These are phyloP conservation scores for Anolis apletophallus DNA, from an alignment of 2,797 vertebrate species.

Conservation along the genomic window DNA sequence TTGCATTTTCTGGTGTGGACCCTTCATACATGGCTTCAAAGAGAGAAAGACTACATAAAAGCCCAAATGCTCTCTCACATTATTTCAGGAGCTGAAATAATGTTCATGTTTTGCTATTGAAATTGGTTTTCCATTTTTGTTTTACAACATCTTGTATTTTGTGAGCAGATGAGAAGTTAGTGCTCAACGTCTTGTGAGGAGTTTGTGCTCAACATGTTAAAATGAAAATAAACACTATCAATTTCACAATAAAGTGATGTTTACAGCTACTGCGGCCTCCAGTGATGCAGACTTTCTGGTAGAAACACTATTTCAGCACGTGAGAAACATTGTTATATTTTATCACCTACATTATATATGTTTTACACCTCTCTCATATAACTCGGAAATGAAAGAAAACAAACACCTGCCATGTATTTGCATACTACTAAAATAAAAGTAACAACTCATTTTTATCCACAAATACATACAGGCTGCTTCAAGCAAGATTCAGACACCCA, in stretches of 20 bases:
- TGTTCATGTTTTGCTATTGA: background rate
- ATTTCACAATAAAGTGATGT: slow-evolving; percentile 64
- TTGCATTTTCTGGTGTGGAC: background rate
- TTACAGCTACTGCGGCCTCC: slow-evolving; percentile 44
- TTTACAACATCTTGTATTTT: background rate
- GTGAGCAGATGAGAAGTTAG: background rate
- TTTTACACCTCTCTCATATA: background rate
- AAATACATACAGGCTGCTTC: background rate
- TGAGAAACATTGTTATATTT: slow-evolving; percentile 11
- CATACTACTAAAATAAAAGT: background rate
- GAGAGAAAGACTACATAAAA: background rate
- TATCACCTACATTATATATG: slow-evolving; percentile 28
- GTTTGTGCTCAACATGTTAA: background rate
- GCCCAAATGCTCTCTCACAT: background rate
- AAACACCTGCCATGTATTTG: background rate
- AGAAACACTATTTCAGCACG: slow-evolving; percentile 45
- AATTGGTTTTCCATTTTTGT: background rate
- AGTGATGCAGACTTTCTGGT: slow-evolving; percentile 54
- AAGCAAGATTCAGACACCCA: background rate
- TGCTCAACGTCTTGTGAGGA: background rate
- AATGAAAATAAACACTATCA: slow-evolving; percentile 3
- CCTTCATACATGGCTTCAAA: background rate
- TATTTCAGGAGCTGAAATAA: background rate
- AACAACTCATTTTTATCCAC: background rate
- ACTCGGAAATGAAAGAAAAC: background rate